These are phyloP conservation scores for Orcinus orca DNA, from an alignment of 2,113 vertebrate genomes.

Conservation along the genomic window DNA sequence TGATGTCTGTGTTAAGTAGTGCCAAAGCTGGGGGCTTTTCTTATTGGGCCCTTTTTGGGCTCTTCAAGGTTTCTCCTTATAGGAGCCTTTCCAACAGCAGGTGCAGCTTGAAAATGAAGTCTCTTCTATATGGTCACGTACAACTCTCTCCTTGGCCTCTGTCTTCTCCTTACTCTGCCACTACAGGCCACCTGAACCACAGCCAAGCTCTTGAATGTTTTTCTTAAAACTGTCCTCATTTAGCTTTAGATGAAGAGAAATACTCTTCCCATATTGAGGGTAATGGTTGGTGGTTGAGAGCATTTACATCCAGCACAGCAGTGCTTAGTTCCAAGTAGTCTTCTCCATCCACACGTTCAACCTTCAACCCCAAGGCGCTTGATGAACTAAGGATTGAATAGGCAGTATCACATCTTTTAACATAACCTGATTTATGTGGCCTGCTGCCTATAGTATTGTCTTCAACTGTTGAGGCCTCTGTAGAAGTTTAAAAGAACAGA, in stretches of 20 bases:
- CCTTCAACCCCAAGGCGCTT: neutral
- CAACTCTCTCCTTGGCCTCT: neutral
- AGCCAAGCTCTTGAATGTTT: neutral
- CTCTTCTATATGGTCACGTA: neutral
- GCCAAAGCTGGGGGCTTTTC: neutral
- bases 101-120: neutral
- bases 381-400: neutral
- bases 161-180: neutral
- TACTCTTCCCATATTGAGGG: neutral
- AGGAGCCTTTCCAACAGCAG: neutral
- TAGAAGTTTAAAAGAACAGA: neutral
- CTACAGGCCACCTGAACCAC: neutral
- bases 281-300: neutral
- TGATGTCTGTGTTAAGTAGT: neutral
- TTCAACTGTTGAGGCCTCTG: neutral
- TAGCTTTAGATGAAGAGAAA: neutral
- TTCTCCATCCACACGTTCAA: neutral
- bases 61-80: neutral
- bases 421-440: neutral
- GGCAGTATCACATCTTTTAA: neutral
- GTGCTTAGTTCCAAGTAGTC: neutral
- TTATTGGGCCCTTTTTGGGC: neutral
- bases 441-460: neutral
- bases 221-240: neutral
- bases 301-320: neutral